phyloP scores from a whole-genome alignment of 1,140 invertebrate species.

The Diachasmimorpha longicaudata region DNA sequence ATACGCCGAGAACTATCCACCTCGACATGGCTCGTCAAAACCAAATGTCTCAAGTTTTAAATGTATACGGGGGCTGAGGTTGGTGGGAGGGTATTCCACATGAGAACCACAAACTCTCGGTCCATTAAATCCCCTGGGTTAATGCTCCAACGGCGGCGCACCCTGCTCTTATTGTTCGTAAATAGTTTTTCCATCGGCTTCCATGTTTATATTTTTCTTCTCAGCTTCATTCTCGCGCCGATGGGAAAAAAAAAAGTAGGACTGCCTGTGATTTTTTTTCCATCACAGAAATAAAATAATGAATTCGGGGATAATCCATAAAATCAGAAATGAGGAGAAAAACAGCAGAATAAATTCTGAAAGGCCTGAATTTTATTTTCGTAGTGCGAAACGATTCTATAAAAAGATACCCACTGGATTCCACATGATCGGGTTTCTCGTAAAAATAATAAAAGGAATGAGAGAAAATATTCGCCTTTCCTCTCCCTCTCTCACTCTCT shows the following conservation, averaged over 20 bases:
- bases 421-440: constrained; percentile 24
- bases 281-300: not conserved
- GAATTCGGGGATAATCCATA: not conserved
- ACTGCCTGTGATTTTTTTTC: too few species aligned
- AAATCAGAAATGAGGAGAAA: not conserved
- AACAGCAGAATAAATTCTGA: constrained; percentile 18
- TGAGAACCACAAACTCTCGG: constrained; percentile 7
- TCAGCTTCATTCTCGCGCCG: not conserved
- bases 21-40: not conserved
- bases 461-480: not conserved
- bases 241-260: too few species aligned
- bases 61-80: not conserved
- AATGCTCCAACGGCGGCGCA: constrained; percentile 21
- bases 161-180: constrained; percentile 21
- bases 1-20: not conserved
- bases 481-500: not conserved
- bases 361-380: constrained; percentile 22
- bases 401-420: constrained; percentile 26
- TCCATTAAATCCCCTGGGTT: constrained; percentile 27
- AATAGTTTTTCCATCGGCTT: constrained; percentile 13
- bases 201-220: constrained; percentile 8
- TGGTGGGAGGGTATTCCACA: not conserved
- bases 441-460: not conserved
- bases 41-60: constrained; percentile 6
- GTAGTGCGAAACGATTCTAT: constrained; percentile 19